Evolutionary conservation across 2,797 vertebrate genomes (phyloP).

Genomic region (Eutrigla gurnardus): DNA sequence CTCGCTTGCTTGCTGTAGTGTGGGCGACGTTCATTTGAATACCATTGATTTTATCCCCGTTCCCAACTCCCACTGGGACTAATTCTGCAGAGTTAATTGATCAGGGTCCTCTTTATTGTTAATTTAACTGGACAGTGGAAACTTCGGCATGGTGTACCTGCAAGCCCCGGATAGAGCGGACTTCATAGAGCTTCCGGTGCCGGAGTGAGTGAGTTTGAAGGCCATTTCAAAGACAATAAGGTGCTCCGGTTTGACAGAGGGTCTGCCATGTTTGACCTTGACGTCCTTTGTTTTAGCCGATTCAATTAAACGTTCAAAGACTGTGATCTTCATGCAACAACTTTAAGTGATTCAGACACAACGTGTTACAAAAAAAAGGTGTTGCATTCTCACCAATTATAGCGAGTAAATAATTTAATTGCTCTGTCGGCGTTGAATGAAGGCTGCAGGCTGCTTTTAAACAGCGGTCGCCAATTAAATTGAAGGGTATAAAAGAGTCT

Average conservation of each 20-base stretch:
- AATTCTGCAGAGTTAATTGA: slow-evolving; percentile 76
- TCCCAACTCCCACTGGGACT: slow-evolving; percentile 63
- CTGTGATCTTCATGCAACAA: not conserved
- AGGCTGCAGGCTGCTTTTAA: slow-evolving; percentile 24
- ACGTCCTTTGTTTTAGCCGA: slow-evolving; percentile 36
- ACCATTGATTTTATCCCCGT: slow-evolving; percentile 73
- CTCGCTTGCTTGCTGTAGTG: slow-evolving; percentile 48
- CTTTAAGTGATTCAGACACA: slow-evolving; percentile 7
- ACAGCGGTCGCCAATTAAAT: slow-evolving; percentile 42
- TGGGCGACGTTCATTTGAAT: slow-evolving; percentile 75
- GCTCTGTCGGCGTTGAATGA: slow-evolving; percentile 11
- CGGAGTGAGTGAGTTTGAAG: slow-evolving; percentile 12
- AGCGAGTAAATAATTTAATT: slow-evolving; percentile 20
- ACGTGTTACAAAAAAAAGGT: not conserved
- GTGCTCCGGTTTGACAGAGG: slow-evolving; percentile 11
- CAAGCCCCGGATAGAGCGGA: slow-evolving; percentile 43
- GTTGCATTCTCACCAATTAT: slow-evolving; percentile 9
- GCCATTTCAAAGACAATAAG: slow-evolving; percentile 31
- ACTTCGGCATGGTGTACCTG: slow-evolving; percentile 45
- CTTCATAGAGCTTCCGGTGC: too few relatives aligned
- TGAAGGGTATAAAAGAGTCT: slow-evolving; percentile 29
- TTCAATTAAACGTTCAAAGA: slow-evolving; percentile 15
- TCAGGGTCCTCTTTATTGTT: slow-evolving; percentile 62
- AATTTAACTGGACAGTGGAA: slow-evolving; percentile 66
- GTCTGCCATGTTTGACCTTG: slow-evolving; percentile 34